Evolutionary conservation across 2,113 vertebrate species (phyloP).

Genomic region (Thamnaconus septentrionalis): DNA sequence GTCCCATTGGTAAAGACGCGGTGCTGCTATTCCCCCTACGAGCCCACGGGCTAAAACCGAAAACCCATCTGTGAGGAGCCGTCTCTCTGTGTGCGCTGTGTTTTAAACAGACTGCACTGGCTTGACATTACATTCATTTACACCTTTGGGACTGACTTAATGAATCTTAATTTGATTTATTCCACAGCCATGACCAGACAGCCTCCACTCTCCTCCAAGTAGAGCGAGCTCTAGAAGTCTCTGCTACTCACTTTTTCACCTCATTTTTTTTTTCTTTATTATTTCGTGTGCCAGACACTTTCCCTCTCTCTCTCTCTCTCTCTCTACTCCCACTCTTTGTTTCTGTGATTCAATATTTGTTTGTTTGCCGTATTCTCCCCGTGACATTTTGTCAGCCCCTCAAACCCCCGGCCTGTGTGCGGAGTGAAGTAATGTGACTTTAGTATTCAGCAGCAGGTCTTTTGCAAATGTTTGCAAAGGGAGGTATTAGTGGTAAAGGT

Average conservation of each 20-base stretch:
- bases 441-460: slow-evolving; percentile 35
- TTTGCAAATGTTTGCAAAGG: slow-evolving; percentile 45
- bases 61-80: slow-evolving; percentile 9
- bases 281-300: background rate
- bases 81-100: slow-evolving; percentile 22
- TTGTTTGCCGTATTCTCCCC: slow-evolving; percentile 20
- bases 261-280: too few species aligned
- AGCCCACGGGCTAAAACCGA: slow-evolving; percentile 22
- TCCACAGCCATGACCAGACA: slow-evolving; percentile 36
- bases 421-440: slow-evolving; percentile 30
- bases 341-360: slow-evolving; percentile 24
- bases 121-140: slow-evolving; percentile 35
- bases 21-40: slow-evolving; percentile 11
- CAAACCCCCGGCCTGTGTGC: slow-evolving; percentile 14
- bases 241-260: background rate
- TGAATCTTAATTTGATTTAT: slow-evolving; percentile 51
- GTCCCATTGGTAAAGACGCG: slow-evolving; percentile 15
- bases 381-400: slow-evolving; percentile 25
- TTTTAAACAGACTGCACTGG: slow-evolving; percentile 37
- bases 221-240: slow-evolving; percentile 23
- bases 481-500: slow-evolving; percentile 47
- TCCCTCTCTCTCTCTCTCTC: background rate
- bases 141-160: slow-evolving; percentile 47
- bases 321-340: background rate
- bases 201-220: slow-evolving; percentile 11